Evolutionary conservation across 2,888 invertebrate genomes (phyloP).

Genomic region (Tholera decimalis): DNA sequence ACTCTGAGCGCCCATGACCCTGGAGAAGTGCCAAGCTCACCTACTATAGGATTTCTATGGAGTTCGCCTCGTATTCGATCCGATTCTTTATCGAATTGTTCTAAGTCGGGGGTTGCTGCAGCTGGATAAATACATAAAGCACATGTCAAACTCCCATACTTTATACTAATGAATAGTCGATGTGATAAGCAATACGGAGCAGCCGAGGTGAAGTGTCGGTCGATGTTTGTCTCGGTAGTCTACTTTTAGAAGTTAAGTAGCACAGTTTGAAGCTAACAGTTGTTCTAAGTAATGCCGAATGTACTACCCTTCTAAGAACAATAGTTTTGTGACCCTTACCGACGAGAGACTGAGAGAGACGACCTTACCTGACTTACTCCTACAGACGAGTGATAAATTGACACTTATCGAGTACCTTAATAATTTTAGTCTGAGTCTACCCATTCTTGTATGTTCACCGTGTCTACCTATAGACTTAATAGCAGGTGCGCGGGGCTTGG

Average conservation of each 20-base stretch:
- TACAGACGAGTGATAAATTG: too few relatives aligned
- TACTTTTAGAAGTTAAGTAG: background rate
- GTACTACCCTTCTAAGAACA: too few relatives aligned
- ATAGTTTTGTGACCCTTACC: too few relatives aligned
- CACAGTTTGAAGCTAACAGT: background rate
- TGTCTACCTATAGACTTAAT: too few relatives aligned
- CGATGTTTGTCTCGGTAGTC: background rate
- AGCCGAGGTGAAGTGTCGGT: background rate
- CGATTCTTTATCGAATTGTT: slow-evolving; percentile 9
- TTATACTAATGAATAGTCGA: slow-evolving; percentile 40
- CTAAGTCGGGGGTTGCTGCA: slow-evolving; percentile 9
- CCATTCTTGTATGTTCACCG: too few relatives aligned
- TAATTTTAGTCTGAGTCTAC: too few relatives aligned
- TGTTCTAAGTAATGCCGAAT: background rate
- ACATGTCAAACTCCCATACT: slow-evolving; percentile 31
- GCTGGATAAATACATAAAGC: slow-evolving; percentile 29
- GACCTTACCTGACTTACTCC: too few relatives aligned
- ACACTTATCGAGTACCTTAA: too few relatives aligned
- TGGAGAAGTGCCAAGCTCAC: background rate
- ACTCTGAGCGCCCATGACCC: too few relatives aligned
- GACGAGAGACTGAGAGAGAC: too few relatives aligned
- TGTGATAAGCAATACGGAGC: background rate
- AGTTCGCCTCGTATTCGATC: slow-evolving; percentile 3
- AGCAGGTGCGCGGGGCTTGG: too few relatives aligned
- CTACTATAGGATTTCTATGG: background rate